Conservation (phyloP, 2,797 vertebrate genomes). For the Gadopsis bispinosus region DNA sequence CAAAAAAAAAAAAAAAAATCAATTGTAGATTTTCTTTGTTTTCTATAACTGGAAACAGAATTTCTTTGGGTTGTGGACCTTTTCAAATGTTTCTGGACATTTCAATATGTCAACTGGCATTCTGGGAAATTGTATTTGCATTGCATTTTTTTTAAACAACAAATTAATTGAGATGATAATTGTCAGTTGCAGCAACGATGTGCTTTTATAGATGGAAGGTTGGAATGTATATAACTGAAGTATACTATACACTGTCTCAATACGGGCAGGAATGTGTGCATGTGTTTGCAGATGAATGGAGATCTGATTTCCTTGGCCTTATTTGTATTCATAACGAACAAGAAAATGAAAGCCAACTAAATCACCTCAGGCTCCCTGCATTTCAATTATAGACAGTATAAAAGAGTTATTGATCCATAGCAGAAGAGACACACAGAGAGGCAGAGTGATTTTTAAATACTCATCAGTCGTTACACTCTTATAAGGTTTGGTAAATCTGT, state of each 20-base stretch:
- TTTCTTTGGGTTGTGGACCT: background rate
- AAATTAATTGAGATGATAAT: background rate
- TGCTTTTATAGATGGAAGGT: background rate
- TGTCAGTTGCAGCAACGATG: background rate
- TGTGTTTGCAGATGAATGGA: constrained; percentile 47
- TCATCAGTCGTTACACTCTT: constrained; percentile 64
- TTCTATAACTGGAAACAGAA: background rate
- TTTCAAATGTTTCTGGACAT: background rate
- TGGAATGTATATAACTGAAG: background rate
- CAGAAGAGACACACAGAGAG: constrained; percentile 54
- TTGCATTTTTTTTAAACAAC: too few species aligned
- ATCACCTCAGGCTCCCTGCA: constrained; percentile 66
- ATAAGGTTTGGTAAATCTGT: constrained; percentile 59
- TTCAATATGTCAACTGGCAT: background rate
- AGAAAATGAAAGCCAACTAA: constrained; percentile 70
- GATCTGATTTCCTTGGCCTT: constrained; percentile 64
- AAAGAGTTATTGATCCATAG: constrained; percentile 77
- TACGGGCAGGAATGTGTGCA: background rate
- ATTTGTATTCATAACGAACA: constrained; percentile 72
- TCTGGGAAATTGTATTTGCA: background rate
- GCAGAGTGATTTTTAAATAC: constrained; percentile 73
- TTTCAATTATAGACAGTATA: constrained; percentile 73
- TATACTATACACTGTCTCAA: background rate
- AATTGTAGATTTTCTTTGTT: background rate
- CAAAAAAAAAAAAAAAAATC: background rate